Conservation (phyloP, 2,797 vertebrate species). For the Morelia viridis region DNA sequence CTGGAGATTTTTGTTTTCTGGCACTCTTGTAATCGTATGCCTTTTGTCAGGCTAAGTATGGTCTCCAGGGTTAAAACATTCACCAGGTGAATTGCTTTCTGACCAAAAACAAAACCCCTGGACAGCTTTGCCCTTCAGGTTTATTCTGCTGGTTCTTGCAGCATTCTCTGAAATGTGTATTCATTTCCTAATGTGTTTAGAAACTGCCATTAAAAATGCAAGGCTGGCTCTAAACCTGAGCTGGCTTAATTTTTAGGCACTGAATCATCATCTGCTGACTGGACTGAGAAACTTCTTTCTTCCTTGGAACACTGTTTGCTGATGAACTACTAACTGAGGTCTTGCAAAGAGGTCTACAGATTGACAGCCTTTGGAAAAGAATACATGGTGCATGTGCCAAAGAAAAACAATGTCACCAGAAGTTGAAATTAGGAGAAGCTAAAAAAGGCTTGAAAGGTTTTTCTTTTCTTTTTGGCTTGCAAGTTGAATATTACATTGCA, state of each 20-base stretch:
- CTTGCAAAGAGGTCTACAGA: neutral
- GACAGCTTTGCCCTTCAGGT: neutral
- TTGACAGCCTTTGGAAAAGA: neutral
- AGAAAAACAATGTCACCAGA: neutral
- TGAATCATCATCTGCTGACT: neutral
- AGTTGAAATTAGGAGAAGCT: neutral
- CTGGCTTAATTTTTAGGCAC: neutral
- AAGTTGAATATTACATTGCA: neutral
- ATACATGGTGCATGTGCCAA: neutral
- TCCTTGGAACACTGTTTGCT: neutral
- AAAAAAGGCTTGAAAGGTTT: neutral
- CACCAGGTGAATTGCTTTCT: neutral
- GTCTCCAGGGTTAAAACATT: neutral
- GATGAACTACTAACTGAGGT: neutral
- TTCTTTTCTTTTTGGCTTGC: neutral
- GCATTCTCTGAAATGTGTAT: neutral
- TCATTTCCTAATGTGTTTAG: neutral
- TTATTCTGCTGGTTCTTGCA: neutral
- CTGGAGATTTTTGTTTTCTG: neutral
- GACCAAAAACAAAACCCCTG: neutral
- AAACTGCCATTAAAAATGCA: neutral
- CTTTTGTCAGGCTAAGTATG: neutral
- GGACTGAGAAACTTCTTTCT: neutral
- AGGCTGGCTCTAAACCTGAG: neutral
- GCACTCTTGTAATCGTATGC: neutral